Base-by-base conservation (phyloP, 1,140 invertebrate genomes). In the Agraylea sexmaculata region DNA sequence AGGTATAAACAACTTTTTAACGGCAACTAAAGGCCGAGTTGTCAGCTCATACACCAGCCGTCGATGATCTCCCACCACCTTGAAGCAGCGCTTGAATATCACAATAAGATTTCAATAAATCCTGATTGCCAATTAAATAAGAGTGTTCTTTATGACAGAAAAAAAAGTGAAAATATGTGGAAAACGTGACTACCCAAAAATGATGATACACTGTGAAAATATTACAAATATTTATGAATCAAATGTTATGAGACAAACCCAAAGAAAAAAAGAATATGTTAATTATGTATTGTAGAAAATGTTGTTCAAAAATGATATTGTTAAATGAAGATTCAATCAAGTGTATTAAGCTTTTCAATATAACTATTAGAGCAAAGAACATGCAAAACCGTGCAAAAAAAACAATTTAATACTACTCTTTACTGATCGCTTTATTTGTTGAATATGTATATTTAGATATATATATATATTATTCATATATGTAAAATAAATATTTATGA, bases 1-100 rank as follows among this genome's bases (percentile, higher is more conserved):
- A 21, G 25, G 12, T 17, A 30, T 38, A 39, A 48, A 48, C 28
- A 48, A 33, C 34, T 48, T 48, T 33, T 38, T 40, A 16, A 48
- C 42, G 21, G 29, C 42, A 4, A 39, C 23, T 20, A 48, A 22
- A 10, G 46, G 42, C 33, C 35, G 21, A 16, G 42, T 33, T 40
- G 34, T 27, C 12, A 43, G 31, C 31, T 41, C 34, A 27, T 38
- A 16, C 28, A 32, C 32, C 30, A 27, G 6, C 37, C 42, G 18
- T 32, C 29, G 23, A 28, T 35, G 21, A 23, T 21, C 23, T 31
- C 34, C 22, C 23, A 32, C 27, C 23, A 36, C 29, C 33, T 25
- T 23, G 34, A 35, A 29, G 30, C 23, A 8, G 37, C 35, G 33
- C 30, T 31, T 19, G 37, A 42, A 36, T 31, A 37, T 42, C 12